Percentiles rank a stretch among this genome's conserved stretches.
Conservation (phyloP, 2,888 invertebrate species). For the Eupithecia subumbrata region DNA sequence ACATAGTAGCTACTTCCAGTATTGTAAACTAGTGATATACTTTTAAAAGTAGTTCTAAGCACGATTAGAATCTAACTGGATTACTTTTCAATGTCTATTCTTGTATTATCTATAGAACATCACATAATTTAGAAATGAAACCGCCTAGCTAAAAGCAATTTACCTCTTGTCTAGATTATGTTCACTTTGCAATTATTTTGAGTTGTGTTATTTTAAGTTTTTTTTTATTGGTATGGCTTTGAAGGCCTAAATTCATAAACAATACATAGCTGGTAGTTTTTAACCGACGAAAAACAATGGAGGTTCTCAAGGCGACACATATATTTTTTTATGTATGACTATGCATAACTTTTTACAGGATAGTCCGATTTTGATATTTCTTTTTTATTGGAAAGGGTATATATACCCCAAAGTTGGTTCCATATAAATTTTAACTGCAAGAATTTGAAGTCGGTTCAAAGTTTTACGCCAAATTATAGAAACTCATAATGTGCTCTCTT, state of each 20-base stretch:
- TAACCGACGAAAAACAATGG: too few relatives aligned
- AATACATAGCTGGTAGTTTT: not conserved
- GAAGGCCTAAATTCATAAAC: not conserved
- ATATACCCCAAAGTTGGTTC: too few relatives aligned
- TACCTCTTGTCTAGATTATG: not conserved
- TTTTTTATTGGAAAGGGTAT: too few relatives aligned
- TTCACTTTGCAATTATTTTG: not conserved
- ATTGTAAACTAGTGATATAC: too few relatives aligned
- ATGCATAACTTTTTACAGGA: too few relatives aligned
- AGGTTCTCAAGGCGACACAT: too few relatives aligned
- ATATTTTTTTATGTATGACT: too few relatives aligned
- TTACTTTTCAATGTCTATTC: not conserved
- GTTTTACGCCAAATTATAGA: too few relatives aligned
- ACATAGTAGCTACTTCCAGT: too few relatives aligned
- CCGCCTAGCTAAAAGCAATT: slow-evolving; percentile 16
- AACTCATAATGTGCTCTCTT: not conserved
- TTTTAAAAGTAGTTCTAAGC: not conserved
- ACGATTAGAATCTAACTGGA: not conserved
- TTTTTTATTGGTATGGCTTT: not conserved
- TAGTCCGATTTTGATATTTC: too few relatives aligned
- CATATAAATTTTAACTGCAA: too few relatives aligned
- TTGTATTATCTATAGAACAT: not conserved
- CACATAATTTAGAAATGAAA: not conserved
- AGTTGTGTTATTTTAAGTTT: not conserved
- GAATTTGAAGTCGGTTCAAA: too few relatives aligned